Percentiles rank a stretch among this genome's conserved stretches.
These are phyloP conservation scores for Microdon myrmicae DNA, from an alignment of 2,888 invertebrate genomes.

Conservation along the genomic window DNA sequence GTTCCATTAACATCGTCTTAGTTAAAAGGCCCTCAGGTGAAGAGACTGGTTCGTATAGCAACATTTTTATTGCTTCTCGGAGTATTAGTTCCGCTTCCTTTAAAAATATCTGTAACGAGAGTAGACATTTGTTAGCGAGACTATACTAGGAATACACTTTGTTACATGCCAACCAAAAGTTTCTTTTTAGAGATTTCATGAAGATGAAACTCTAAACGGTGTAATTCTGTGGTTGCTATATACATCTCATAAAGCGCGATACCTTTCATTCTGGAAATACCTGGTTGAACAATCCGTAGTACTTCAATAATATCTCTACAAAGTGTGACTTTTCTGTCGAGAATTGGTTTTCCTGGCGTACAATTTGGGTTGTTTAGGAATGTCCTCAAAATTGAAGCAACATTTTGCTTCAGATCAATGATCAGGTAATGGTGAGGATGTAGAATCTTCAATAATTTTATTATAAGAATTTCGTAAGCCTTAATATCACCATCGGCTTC, in stretches of 20 bases:
- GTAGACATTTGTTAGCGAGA: background rate
- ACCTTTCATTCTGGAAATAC: constrained; percentile 68
- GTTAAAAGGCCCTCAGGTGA: constrained; percentile 80
- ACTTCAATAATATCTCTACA: constrained; percentile 75
- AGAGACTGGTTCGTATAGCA: constrained; percentile 76
- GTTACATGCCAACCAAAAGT: constrained; percentile 54
- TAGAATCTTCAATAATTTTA: constrained; percentile 70
- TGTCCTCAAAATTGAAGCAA: constrained; percentile 72
- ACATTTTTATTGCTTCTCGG: constrained; percentile 73
- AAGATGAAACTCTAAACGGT: constrained; percentile 58
- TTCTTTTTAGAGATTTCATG: constrained; percentile 56
- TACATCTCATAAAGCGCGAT: constrained; percentile 82
- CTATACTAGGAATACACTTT: too few relatives aligned
- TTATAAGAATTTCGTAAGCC: constrained; percentile 68
- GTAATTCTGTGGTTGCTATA: constrained; percentile 72
- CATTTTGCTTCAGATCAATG: constrained; percentile 76
- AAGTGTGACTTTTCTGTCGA: constrained; percentile 74
- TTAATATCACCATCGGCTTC: constrained; percentile 63
- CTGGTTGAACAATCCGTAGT: constrained; percentile 75
- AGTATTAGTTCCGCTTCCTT: constrained; percentile 71
- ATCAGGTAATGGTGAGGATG: constrained; percentile 76
- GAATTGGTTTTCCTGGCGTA: constrained; percentile 69
- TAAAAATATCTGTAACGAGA: constrained; percentile 68
- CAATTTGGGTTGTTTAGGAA: constrained; percentile 68
- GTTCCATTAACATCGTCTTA: constrained; percentile 74